Conservation (phyloP, 2,113 vertebrate genomes). For the Polypterus bichir region DNA sequence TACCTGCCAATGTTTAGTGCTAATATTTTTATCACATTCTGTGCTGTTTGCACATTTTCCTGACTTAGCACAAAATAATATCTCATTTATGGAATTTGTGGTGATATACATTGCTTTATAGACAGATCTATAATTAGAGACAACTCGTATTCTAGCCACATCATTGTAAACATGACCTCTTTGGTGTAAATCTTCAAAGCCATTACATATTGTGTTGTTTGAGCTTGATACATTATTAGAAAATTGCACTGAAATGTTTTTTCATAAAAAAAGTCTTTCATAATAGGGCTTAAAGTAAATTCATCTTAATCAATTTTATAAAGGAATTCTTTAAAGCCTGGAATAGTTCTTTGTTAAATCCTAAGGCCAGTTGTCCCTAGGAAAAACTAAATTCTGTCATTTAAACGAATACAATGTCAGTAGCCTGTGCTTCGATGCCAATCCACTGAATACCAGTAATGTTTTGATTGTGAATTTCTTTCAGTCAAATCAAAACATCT, state of each 20-base stretch:
- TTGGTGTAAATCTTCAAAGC: slow-evolving; percentile 1
- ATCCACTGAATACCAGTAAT: slow-evolving; percentile 8
- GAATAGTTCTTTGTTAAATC: no score
- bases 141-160: background rate
- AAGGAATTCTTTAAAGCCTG: slow-evolving; percentile 2
- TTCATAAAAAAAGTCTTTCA: slow-evolving; percentile 7
- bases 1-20: slow-evolving; percentile 8
- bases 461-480: background rate
- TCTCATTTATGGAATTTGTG: background rate
- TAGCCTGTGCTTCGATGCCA: background rate
- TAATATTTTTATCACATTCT: no score
- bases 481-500: background rate
- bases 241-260: background rate
- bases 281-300: background rate
- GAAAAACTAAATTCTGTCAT: no score
- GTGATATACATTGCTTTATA: slow-evolving; percentile 1
- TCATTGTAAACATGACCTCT: background rate
- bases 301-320: background rate
- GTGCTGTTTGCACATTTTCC: no score
- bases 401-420: background rate
- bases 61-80: background rate
- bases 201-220: background rate
- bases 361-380: background rate
- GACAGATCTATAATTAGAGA: background rate
- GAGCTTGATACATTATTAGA: background rate